phyloP scores from a whole-genome alignment of 1,140 invertebrate genomes.

The Calosoma granatense region DNA sequence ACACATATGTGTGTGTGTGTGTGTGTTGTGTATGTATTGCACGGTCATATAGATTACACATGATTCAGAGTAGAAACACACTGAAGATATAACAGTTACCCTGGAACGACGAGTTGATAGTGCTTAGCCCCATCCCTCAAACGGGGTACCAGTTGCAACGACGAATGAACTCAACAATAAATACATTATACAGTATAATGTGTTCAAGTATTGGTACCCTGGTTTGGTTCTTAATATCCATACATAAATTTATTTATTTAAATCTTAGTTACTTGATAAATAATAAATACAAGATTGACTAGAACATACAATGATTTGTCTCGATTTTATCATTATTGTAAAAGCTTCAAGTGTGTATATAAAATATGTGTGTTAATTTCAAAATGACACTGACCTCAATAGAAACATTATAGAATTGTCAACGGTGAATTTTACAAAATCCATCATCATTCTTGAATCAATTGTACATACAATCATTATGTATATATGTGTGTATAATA shows the following conservation, averaged over 20 bases:
- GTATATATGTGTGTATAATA: no score
- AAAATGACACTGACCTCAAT: background rate
- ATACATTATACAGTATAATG: background rate
- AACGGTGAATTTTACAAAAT: no score
- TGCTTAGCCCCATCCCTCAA: background rate
- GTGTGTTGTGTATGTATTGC: no score
- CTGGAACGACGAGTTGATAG: background rate
- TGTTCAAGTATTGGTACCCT: conserved; percentile 5
- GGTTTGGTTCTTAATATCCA: background rate
- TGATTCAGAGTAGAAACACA: background rate
- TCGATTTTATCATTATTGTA: conserved; percentile 1
- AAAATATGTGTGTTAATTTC: conserved; percentile 5
- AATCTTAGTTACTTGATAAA: background rate
- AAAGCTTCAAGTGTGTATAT: conserved; percentile 1
- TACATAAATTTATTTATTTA: background rate
- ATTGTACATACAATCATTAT: no score
- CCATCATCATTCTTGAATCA: no score
- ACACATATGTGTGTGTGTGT: no score
- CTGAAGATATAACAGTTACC: background rate
- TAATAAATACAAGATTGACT: background rate
- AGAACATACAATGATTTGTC: conserved; percentile 1
- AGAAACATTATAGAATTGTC: background rate
- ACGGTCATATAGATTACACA: no score
- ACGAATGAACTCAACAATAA: no score
- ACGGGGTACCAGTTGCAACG: background rate